Conservation (phyloP, 2,888 invertebrate species). For the Caenorhabditis plicata region DNA sequence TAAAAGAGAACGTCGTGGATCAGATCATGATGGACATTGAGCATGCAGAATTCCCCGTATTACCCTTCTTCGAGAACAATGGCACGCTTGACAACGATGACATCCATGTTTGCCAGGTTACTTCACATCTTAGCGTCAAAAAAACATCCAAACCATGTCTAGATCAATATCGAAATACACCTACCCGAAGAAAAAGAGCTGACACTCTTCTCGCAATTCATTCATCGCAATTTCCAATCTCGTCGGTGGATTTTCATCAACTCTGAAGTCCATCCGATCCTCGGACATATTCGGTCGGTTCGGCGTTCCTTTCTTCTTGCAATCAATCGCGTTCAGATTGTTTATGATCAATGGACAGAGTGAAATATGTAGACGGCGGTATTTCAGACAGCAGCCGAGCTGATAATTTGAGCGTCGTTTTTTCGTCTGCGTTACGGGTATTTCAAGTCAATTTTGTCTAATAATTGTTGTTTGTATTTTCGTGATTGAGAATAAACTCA, state of each 20-base stretch:
- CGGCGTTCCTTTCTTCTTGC: not conserved
- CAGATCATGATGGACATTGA: constrained; percentile 46
- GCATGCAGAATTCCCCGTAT: constrained; percentile 41
- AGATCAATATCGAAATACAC: constrained; percentile 47
- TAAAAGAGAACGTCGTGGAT: constrained; percentile 24
- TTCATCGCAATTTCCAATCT: constrained; percentile 19
- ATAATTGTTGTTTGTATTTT: too few relatives aligned
- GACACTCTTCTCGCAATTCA: constrained; percentile 10
- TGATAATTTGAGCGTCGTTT: too few relatives aligned
- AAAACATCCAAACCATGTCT: not conserved
- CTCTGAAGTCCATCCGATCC: constrained; percentile 18
- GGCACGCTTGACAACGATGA: constrained; percentile 25
- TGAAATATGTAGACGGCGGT: constrained; percentile 28
- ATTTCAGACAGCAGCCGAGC: too few relatives aligned
- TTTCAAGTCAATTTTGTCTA: too few relatives aligned
- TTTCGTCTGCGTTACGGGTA: too few relatives aligned
- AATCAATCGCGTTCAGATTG: constrained; percentile 19
- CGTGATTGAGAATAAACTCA: too few relatives aligned
- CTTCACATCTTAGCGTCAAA: not conserved
- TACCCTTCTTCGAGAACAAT: constrained; percentile 30
- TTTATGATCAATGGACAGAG: constrained; percentile 40
- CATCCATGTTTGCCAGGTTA: constrained; percentile 39
- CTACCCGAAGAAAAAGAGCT: constrained; percentile 28
- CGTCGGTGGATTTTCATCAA: constrained; percentile 30
- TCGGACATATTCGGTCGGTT: constrained; percentile 20